Evolutionary conservation across 2,797 vertebrate species (phyloP).

Genomic region (Labroides dimidiatus): DNA sequence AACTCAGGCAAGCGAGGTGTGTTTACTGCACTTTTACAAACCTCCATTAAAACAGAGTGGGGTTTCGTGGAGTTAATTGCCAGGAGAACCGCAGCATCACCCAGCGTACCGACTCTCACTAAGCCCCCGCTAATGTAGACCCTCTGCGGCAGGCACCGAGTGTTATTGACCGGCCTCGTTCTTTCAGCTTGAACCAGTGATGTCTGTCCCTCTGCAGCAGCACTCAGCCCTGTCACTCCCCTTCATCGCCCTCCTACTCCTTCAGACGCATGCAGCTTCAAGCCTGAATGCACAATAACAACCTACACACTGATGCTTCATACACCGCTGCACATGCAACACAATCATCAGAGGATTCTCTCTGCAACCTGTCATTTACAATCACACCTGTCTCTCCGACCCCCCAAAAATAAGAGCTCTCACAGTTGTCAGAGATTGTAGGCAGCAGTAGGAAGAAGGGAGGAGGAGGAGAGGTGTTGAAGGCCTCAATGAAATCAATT

Average conservation of each 20-base stretch:
- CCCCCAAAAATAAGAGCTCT: constrained; percentile 15
- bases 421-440: constrained; percentile 15
- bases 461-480: constrained; percentile 24
- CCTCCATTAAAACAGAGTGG: constrained; percentile 16
- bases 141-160: constrained; percentile 32
- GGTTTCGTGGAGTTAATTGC: constrained; percentile 37
- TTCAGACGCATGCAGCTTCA: constrained; percentile 23
- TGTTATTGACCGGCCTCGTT: constrained; percentile 48
- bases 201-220: constrained; percentile 49
- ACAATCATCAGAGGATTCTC: constrained; percentile 34
- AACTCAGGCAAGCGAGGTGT: constrained; percentile 11
- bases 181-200: constrained; percentile 33
- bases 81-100: constrained; percentile 24
- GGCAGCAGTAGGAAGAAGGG: constrained; percentile 1
- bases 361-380: constrained; percentile 35
- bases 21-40: constrained; percentile 30
- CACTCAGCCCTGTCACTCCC: constrained; percentile 34
- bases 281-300: constrained; percentile 48
- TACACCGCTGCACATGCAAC: constrained; percentile 24
- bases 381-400: constrained; percentile 42
- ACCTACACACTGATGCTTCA: constrained; percentile 15
- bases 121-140: constrained; percentile 34
- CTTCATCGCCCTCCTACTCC: constrained; percentile 15
- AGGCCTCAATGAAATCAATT: constrained; percentile 75
- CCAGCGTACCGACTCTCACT: constrained; percentile 41